Evolutionary conservation across 2,888 invertebrate species (phyloP), one percentile per base, ranked within the genome.

Genomic region (Elmis aenea): DNA sequence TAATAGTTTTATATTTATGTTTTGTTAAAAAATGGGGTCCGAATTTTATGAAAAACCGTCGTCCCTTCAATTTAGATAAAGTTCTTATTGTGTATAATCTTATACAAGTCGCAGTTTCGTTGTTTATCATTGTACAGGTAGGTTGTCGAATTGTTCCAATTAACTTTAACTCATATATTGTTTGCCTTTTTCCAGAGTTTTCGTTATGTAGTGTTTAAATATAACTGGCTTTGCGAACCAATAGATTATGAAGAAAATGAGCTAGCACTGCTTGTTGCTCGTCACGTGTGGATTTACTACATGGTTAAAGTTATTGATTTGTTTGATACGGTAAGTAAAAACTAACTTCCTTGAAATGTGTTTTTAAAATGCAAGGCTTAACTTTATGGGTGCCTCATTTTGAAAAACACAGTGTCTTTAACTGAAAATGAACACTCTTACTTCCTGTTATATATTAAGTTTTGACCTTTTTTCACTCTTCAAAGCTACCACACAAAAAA

Each of bases 261-360:
- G 0, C 59, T 74, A 38, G 76, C 81, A 11, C 41, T 81, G 28
- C 70, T 78, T 55, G 73, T 76, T 54, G 70, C 76, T 0, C 69
- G 64, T 61, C 66, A 69, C 13, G 77, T 81, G 14, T 84, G 83
- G 71, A 53, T 71, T 38, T 88, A 85, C 62, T 85, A 82, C 56
- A 42, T 80, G 2, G 69, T 82, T 27, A 88, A 88, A 67, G 60
- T 86, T 6, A 56, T 80, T 5, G 88, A 88, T 64, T 74, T 87
- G 2, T 52, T 83, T 0, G 87, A 88, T 57, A 87, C 87, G 48
- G 79, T 83, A 68, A 60, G 65, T 57, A 35, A 11, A n/a, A n/a
- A n/a, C n/a, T n/a, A n/a, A n/a, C n/a, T n/a, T n/a, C n/a, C n/a
- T n/a, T n/a, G n/a, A n/a, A n/a, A n/a, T n/a, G n/a, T n/a, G n/a